Conservation (phyloP, 2,888 invertebrate species). For the Hyposoter didymator region DNA sequence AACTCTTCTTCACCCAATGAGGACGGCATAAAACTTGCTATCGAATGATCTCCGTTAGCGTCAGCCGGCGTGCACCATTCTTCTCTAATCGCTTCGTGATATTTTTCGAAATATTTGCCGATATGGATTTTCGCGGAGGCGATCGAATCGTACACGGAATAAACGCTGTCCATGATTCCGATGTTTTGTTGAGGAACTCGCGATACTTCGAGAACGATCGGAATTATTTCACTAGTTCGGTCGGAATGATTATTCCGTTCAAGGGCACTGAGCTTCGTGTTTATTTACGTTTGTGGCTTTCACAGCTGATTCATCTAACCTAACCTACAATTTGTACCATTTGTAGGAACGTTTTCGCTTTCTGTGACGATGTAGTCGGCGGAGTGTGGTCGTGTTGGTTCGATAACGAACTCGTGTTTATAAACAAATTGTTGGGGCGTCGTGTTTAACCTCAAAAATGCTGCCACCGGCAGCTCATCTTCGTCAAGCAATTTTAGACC, state of each 20-base stretch:
- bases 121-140: slow-evolving; percentile 72
- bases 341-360: background rate
- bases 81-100: slow-evolving; percentile 60
- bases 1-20: slow-evolving; percentile 83
- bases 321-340: background rate
- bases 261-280: background rate
- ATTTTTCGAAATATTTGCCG: slow-evolving; percentile 74
- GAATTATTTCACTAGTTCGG: background rate
- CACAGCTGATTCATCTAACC: background rate
- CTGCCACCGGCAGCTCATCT: slow-evolving; percentile 68
- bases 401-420: background rate
- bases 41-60: slow-evolving; percentile 28
- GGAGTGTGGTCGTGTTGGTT: background rate
- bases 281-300: background rate
- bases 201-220: background rate
- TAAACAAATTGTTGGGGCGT: background rate
- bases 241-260: background rate
- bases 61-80: slow-evolving; percentile 47
- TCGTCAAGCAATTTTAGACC: slow-evolving; percentile 71
- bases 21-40: slow-evolving; percentile 72
- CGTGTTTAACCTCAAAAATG: slow-evolving; percentile 41
- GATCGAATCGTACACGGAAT: slow-evolving; percentile 71
- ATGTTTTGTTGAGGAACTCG: background rate
- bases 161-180: slow-evolving; percentile 74
- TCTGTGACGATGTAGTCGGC: background rate